phyloP scores from a whole-genome alignment of 2,888 invertebrate genomes.

The Mimumesa dahlbomi region DNA sequence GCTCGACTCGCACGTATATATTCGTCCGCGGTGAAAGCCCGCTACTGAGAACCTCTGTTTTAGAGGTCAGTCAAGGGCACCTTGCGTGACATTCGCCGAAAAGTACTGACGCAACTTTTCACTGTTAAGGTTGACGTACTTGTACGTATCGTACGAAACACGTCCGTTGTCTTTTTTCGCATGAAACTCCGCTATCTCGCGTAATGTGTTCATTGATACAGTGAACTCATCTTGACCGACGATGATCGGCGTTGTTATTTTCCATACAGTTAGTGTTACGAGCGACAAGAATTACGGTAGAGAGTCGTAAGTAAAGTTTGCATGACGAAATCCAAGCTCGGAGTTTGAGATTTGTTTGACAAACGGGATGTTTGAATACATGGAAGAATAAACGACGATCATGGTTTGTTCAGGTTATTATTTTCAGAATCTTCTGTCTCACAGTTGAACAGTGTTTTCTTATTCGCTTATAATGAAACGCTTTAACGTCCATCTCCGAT shows the following conservation, averaged over 20 bases:
- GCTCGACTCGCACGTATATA: constrained; percentile 15
- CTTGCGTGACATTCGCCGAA: constrained; percentile 69
- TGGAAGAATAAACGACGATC: too few relatives aligned
- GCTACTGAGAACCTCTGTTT: constrained; percentile 65
- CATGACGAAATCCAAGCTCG: constrained; percentile 1
- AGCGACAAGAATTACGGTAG: too few relatives aligned
- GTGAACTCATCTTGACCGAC: constrained; percentile 2
- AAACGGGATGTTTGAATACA: not conserved
- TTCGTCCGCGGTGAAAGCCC: not conserved
- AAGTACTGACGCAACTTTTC: constrained; percentile 45
- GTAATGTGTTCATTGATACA: constrained; percentile 23
- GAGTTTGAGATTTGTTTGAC: not conserved
- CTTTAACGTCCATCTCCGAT: too few relatives aligned
- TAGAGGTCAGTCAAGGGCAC: constrained; percentile 75
- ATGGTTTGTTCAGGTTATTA: too few relatives aligned
- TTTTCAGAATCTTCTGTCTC: too few relatives aligned
- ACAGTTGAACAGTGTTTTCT: too few relatives aligned
- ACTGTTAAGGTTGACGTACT: constrained; percentile 40
- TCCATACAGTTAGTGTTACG: not conserved
- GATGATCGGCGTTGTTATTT: not conserved
- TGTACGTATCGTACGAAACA: not conserved
- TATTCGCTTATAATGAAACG: too few relatives aligned
- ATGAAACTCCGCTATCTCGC: not conserved
- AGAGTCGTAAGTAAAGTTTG: not conserved
- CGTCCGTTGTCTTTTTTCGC: constrained; percentile 1